phyloP scores from a whole-genome alignment of 2,888 invertebrate genomes.

The Ichneumon xanthorius region DNA sequence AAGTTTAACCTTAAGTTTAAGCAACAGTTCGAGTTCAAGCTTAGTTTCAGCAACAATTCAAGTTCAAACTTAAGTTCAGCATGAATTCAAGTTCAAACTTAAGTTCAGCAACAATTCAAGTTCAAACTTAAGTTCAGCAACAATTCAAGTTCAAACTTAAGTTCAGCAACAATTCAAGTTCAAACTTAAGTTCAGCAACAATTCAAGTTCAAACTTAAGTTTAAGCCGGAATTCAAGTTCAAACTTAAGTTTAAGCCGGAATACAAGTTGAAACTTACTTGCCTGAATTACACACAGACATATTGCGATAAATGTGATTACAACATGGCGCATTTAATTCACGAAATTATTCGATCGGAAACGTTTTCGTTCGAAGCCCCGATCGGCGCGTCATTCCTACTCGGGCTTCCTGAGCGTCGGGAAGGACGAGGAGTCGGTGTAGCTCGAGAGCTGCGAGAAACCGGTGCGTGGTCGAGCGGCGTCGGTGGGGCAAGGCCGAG shows the following conservation, averaged over 20 bases:
- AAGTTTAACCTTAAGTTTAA: too few relatives aligned
- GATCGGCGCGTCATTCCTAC: background rate
- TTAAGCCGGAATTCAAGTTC: background rate
- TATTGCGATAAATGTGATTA: background rate
- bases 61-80: too few relatives aligned
- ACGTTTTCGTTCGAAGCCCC: background rate
- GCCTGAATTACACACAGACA: background rate
- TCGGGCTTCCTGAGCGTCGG: background rate
- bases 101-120: too few relatives aligned
- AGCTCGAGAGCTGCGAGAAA: background rate
- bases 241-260: background rate
- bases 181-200: too few relatives aligned
- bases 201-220: too few relatives aligned
- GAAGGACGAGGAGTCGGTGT: background rate
- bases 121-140: too few relatives aligned
- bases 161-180: too few relatives aligned
- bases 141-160: too few relatives aligned
- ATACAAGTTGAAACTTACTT: background rate
- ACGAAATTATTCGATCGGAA: background rate
- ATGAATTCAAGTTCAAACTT: too few relatives aligned
- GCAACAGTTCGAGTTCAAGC: too few relatives aligned
- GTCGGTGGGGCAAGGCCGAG: constrained; percentile 56
- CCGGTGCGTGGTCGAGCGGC: constrained; percentile 18
- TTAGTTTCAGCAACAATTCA: too few relatives aligned
- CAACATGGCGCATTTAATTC: background rate